A percentile compares a stretch with the other conserved stretches of the same genome.
These are phyloP conservation scores for Eulemur albifrons DNA, from an alignment of 2,797 vertebrate species.

Conservation along the genomic window DNA sequence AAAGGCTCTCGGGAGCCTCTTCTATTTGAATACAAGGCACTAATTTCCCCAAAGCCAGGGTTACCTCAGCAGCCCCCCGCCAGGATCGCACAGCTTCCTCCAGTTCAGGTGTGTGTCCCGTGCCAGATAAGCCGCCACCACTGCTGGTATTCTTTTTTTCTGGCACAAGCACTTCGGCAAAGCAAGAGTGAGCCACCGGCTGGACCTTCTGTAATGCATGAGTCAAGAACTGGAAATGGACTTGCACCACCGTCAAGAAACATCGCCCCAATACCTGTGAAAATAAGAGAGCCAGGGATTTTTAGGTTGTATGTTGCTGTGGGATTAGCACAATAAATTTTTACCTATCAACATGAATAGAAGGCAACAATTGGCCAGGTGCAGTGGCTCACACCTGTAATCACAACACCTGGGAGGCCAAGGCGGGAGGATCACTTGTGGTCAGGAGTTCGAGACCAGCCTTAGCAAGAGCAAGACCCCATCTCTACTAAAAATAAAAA, in stretches of 20 bases:
- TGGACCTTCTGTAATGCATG: constrained; percentile 98
- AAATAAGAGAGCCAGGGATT: constrained; percentile 45
- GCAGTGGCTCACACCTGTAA: too few relatives aligned
- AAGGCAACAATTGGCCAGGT: background rate
- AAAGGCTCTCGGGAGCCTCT: background rate
- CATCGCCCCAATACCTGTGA: constrained; percentile 95
- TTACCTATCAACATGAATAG: background rate
- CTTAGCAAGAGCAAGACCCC: too few relatives aligned
- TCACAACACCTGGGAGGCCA: too few relatives aligned
- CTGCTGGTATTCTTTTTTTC: constrained; percentile 89
- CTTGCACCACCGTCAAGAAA: constrained; percentile 99
- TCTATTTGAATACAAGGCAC: background rate
- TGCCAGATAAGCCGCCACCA: constrained; percentile 84
- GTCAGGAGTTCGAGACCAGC: too few relatives aligned
- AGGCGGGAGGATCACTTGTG: too few relatives aligned
- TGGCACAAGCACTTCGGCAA: constrained; percentile 94
- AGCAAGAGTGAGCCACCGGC: constrained; percentile 96
- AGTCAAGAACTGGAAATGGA: constrained; percentile 99
- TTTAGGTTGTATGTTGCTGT: background rate
- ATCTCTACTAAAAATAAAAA: too few relatives aligned
- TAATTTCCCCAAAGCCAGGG: background rate
- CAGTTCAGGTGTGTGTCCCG: constrained; percentile 90
- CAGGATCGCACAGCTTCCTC: constrained; percentile 96
- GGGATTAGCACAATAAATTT: background rate
- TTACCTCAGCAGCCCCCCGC: constrained; percentile 96